Percentiles rank a stretch among this genome's conserved stretches.
phyloP scores from a whole-genome alignment of 2,113 vertebrate genomes.

The Puntigrus tetrazona region DNA sequence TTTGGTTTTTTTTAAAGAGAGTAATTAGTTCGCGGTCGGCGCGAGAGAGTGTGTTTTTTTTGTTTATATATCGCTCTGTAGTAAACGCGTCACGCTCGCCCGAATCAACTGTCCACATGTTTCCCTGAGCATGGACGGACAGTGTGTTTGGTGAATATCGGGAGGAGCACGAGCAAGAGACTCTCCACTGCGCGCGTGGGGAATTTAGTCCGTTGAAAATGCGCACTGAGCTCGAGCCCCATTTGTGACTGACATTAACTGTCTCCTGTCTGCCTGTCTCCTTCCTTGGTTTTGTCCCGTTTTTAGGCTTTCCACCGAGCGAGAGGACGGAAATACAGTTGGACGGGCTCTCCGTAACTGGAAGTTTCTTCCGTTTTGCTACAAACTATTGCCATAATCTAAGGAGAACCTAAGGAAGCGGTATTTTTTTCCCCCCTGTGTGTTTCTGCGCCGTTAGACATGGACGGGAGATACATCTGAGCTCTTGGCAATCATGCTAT shows the following conservation, averaged over 20 bases:
- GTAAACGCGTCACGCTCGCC: slow-evolving; percentile 67
- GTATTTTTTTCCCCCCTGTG: slow-evolving; percentile 52
- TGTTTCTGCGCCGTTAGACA: slow-evolving; percentile 60
- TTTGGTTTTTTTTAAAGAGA: slow-evolving; percentile 73
- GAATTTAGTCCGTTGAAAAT: slow-evolving; percentile 74
- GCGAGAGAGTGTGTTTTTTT: slow-evolving; percentile 79
- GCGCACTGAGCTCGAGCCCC: slow-evolving; percentile 82
- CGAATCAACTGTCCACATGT: slow-evolving; percentile 76
- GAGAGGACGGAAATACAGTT: slow-evolving; percentile 61
- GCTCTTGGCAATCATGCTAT: slow-evolving; percentile 54
- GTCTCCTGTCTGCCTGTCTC: slow-evolving; percentile 83
- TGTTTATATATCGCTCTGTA: slow-evolving; percentile 66
- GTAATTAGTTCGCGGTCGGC: slow-evolving; percentile 79
- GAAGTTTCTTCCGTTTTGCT: slow-evolving; percentile 51
- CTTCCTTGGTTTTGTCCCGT: slow-evolving; percentile 70
- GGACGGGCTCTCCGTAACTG: slow-evolving; percentile 40
- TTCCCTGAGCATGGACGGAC: slow-evolving; percentile 68
- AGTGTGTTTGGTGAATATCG: slow-evolving; percentile 78
- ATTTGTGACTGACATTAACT: slow-evolving; percentile 88
- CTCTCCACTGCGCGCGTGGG: slow-evolving; percentile 71
- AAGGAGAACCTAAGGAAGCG: slow-evolving; percentile 73
- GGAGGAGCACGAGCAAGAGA: slow-evolving; percentile 74
- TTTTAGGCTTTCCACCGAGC: slow-evolving; percentile 65
- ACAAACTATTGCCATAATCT: slow-evolving; percentile 42
- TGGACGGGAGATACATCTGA: slow-evolving; percentile 61